Evolutionary conservation across 2,888 invertebrate species (phyloP).

Genomic region (Megalurothrips usitatus): DNA sequence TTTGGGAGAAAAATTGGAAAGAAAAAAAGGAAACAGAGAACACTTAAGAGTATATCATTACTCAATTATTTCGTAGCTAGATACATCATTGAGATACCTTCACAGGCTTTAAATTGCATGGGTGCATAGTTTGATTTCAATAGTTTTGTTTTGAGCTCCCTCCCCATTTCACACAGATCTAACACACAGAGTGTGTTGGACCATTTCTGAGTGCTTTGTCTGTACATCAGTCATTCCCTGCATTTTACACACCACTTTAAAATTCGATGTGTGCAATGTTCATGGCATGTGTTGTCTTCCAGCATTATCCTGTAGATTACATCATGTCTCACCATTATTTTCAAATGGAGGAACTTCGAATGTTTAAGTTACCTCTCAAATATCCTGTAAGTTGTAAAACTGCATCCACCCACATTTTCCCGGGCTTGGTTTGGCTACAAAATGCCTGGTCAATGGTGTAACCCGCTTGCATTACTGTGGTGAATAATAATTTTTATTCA

Average conservation of each 20-base stretch:
- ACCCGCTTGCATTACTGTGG: too few species aligned
- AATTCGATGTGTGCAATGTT: neutral
- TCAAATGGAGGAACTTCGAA: constrained; percentile 12
- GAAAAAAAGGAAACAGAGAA: neutral
- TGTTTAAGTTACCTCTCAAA: constrained; percentile 18
- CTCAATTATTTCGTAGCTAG: neutral
- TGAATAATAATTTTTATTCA: too few species aligned
- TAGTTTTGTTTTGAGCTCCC: neutral
- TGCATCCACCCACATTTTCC: neutral
- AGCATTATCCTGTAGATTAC: constrained; percentile 17
- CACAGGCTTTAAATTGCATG: neutral
- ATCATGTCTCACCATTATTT: constrained; percentile 17
- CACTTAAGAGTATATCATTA: neutral
- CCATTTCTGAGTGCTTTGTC: too few species aligned
- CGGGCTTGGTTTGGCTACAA: constrained; percentile 2
- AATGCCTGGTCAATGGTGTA: neutral
- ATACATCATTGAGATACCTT: neutral
- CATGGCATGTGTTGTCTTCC: constrained; percentile 7
- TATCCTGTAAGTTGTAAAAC: constrained; percentile 8
- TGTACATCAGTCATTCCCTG: neutral
- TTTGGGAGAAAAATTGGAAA: neutral
- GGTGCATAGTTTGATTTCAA: neutral
- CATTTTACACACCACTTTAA: neutral
- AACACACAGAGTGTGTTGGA: too few species aligned
- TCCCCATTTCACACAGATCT: neutral